phyloP scores from a whole-genome alignment of 2,797 vertebrate genomes.

The Danio albolineatus region DNA sequence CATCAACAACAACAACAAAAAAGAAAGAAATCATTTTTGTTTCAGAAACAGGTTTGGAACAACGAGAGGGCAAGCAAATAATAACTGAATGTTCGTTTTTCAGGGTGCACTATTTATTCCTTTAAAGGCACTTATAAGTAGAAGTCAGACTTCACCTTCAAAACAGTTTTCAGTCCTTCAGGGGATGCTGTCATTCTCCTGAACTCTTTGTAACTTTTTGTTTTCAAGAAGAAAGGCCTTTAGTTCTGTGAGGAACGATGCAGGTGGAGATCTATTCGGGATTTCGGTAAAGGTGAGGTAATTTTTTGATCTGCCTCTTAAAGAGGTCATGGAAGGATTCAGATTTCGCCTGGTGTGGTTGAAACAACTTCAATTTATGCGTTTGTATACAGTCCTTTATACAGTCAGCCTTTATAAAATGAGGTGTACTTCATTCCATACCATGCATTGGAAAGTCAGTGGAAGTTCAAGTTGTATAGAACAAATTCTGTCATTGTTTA shows the following conservation, averaged over 20 bases:
- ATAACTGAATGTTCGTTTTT: constrained; percentile 20
- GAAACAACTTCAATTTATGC: neutral
- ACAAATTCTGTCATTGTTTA: neutral
- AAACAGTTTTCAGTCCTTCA: constrained; percentile 20
- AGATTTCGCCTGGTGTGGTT: neutral
- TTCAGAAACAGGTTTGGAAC: neutral
- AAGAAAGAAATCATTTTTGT: neutral
- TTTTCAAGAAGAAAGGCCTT: constrained; percentile 24
- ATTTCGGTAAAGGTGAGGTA: constrained; percentile 6
- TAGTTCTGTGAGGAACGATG: constrained; percentile 22
- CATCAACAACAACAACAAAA: too few relatives aligned
- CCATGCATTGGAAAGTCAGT: neutral
- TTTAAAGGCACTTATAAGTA: constrained; percentile 22
- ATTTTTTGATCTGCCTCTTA: constrained; percentile 6
- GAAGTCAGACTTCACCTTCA: constrained; percentile 26
- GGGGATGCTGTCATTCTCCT: constrained; percentile 21
- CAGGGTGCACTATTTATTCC: constrained; percentile 19
- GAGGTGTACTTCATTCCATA: neutral
- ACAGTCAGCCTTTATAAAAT: neutral
- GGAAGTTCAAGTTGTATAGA: neutral
- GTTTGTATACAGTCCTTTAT: neutral
- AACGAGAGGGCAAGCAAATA: constrained; percentile 11
- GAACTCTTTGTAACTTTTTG: constrained; percentile 20
- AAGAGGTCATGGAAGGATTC: neutral
- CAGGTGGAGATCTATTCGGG: constrained; percentile 14